Conservation (phyloP, 2,113 vertebrate genomes). For the Lathamus discolor region DNA sequence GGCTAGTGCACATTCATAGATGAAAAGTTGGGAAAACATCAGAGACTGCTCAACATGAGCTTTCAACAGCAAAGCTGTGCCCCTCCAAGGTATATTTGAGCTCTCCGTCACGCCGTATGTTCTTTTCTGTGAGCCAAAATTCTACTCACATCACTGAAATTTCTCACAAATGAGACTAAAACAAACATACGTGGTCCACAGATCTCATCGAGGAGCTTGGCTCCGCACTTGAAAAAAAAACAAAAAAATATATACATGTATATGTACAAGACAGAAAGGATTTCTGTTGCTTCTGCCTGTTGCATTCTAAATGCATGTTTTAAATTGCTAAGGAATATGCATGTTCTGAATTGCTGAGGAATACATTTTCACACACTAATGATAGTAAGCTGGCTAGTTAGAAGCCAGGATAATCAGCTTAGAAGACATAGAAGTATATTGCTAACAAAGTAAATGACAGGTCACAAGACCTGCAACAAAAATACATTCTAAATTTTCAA, state of each 20-base stretch:
- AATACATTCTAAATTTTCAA: neutral
- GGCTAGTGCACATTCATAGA: neutral
- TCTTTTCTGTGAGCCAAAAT: neutral
- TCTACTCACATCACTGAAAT: neutral
- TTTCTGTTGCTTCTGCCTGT: neutral
- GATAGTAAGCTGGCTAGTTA: neutral
- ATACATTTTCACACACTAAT: neutral
- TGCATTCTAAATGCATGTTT: neutral
- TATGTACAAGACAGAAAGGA: neutral
- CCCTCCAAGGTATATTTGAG: neutral
- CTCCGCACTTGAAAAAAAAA: neutral
- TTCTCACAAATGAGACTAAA: neutral
- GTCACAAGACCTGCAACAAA: neutral
- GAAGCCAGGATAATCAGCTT: neutral
- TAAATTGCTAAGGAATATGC: neutral
- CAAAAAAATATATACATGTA: neutral
- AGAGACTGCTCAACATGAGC: neutral
- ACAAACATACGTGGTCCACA: neutral
- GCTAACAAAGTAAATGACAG: neutral
- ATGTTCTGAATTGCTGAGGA: neutral
- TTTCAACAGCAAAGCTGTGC: neutral
- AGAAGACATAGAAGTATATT: neutral
- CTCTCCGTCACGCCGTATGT: accelerated
- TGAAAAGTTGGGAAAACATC: neutral
- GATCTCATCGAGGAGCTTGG: neutral